Evolutionary conservation across 2,797 vertebrate species (phyloP).

Genomic region (Falco biarmicus): DNA sequence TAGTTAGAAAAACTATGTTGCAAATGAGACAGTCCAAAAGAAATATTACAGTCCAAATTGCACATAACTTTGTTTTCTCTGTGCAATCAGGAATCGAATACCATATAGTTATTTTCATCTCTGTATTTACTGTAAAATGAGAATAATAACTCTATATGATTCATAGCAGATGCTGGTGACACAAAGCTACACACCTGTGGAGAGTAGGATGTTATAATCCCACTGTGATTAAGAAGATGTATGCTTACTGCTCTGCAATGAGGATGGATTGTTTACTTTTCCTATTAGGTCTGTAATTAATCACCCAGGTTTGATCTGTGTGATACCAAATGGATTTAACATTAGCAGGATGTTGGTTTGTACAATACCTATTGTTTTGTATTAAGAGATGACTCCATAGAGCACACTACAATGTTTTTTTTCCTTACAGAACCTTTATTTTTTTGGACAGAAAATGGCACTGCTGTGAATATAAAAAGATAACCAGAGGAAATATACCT

Average conservation of each 20-base stretch:
- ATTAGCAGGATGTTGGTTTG: background rate
- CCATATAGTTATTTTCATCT: slow-evolving; percentile 64
- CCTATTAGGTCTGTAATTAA: slow-evolving; percentile 73
- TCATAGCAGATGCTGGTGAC: slow-evolving; percentile 66
- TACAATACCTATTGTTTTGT: background rate
- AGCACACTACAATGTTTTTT: background rate
- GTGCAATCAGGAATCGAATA: slow-evolving; percentile 51
- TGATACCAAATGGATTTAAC: slow-evolving; percentile 57
- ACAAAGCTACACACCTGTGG: slow-evolving; percentile 73
- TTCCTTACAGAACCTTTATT: slow-evolving; percentile 16
- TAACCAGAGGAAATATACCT: background rate
- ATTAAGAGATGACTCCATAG: background rate
- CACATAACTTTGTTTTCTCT: slow-evolving; percentile 44
- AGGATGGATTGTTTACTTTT: slow-evolving; percentile 72
- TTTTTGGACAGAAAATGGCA: slow-evolving; percentile 30
- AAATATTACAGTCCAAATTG: slow-evolving; percentile 63
- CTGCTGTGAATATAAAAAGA: slow-evolving; percentile 7
- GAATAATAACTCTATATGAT: slow-evolving; percentile 75
- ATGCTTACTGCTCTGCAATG: slow-evolving; percentile 36
- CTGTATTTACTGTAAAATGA: slow-evolving; percentile 66
- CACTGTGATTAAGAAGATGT: slow-evolving; percentile 69
- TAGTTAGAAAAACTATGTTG: slow-evolving; percentile 43
- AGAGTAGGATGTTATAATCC: slow-evolving; percentile 71
- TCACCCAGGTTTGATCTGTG: slow-evolving; percentile 59
- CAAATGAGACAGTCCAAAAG: slow-evolving; percentile 67